Evolutionary conservation across 2,113 vertebrate genomes (phyloP), one percentile per base, ranked within the genome.

Genomic region (Brachyhypopomus gauderio): DNA sequence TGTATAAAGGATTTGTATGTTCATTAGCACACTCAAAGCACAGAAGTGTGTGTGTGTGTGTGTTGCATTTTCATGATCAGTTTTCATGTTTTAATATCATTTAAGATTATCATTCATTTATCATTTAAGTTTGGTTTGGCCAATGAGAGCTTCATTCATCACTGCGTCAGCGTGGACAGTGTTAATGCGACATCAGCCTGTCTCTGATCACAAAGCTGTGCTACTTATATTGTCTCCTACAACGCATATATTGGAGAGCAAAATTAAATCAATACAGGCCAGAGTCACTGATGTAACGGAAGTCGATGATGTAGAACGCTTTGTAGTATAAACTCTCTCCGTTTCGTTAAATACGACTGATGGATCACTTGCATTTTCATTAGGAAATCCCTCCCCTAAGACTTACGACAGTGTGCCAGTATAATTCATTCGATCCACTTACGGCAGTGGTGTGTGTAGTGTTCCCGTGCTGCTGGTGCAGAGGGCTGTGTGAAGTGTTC

Each of bases 401-500:
- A 67, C 19, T 17, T 23, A 9, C 30, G 20, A 6, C 17, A 3
- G 25, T n/a, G 25, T 19, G 17, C 27, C 63, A 16, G 62, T 22
- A 62, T 22, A 62, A 34, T 52, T 52, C 45, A 14, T 52, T 52
- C 2, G 45, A 12, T 14, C 2, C 45, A 52, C 45, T 52, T 14
- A 11, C 9, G 63, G 2, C 19, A 36, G 34, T 23, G 25, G 27
- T 27, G 20, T 73, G 73, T 80, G 70, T 64, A 73, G 70, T 64
- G 19, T 17, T 45, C 70, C 27, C 70, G 72, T 4, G 41, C 69
- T 80, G 58, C 64, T 60, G 45, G 25, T 38, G 62, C 71, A 48
- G 79, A 74, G 71, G 74, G 79, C 12, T 55, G 34, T 67, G 64
- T 36, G 64, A 19, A 67, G 64, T 38, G 64, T 38, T 67, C 34